Evolutionary conservation across 1,140 invertebrate species (phyloP).

Genomic region (Orchestia grillus): DNA sequence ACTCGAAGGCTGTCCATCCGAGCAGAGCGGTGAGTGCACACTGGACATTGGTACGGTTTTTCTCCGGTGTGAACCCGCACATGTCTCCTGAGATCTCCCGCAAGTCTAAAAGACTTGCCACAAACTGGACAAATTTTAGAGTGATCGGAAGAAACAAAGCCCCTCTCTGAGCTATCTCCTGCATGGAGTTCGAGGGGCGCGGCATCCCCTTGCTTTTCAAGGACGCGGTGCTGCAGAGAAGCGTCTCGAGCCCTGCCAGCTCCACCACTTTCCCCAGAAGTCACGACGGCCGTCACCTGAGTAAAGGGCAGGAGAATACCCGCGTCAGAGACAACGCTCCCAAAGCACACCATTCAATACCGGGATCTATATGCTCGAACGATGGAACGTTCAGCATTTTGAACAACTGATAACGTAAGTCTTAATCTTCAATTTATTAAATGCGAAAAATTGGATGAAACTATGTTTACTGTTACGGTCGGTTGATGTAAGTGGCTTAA

Average conservation of each 20-base stretch:
- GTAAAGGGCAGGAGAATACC: conserved; percentile 33
- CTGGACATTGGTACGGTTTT: conserved; percentile 59
- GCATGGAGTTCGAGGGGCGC: background rate
- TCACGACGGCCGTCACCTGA: conserved; percentile 28
- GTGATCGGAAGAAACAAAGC: background rate
- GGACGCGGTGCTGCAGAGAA: background rate
- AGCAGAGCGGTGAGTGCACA: conserved; percentile 52
- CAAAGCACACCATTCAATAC: conserved; percentile 23
- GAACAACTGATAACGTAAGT: background rate
- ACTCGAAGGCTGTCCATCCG: conserved; percentile 50
- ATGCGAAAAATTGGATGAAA: background rate
- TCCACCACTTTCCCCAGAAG: conserved; percentile 9
- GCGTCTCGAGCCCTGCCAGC: background rate
- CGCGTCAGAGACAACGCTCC: conserved; percentile 22
- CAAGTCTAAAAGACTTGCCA: conserved; percentile 34
- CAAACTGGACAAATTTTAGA: conserved; percentile 8
- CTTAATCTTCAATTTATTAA: background rate
- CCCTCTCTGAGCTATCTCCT: background rate
- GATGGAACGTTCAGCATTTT: background rate
- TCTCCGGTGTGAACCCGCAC: conserved; percentile 57
- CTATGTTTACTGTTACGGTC: background rate
- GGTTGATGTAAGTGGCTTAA: background rate
- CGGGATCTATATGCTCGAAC: background rate
- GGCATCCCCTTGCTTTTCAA: background rate
- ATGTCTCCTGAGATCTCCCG: conserved; percentile 44